Evolutionary conservation across 1,140 invertebrate genomes (phyloP).

Genomic region (Oppia nitens): DNA sequence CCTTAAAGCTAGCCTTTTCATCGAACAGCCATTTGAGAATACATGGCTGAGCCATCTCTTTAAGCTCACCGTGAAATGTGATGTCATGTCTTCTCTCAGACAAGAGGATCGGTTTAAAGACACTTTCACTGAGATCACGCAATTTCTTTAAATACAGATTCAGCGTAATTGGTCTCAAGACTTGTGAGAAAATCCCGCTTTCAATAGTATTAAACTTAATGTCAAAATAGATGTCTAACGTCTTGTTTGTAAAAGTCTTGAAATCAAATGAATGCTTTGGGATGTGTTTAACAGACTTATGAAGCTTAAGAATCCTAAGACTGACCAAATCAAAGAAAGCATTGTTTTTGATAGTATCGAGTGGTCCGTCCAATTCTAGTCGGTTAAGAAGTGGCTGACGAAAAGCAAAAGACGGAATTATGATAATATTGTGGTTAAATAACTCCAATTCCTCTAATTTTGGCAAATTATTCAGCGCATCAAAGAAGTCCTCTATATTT

Average conservation of each 20-base stretch:
- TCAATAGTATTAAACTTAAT: slow-evolving; percentile 5
- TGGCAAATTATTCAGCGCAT: slow-evolving; percentile 4
- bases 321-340: slow-evolving; percentile 4
- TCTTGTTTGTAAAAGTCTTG: background rate
- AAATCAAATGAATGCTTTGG: slow-evolving; percentile 7
- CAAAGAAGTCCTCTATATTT: slow-evolving; percentile 2
- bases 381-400: background rate
- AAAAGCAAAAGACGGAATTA: slow-evolving; percentile 2
- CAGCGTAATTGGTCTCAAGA: slow-evolving; percentile 1
- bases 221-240: slow-evolving; percentile 9
- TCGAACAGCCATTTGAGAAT: slow-evolving; percentile 5
- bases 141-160: slow-evolving; percentile 11
- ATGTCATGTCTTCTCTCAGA: slow-evolving; percentile 1
- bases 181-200: background rate
- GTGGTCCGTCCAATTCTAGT: slow-evolving; percentile 6
- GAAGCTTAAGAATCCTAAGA: background rate
- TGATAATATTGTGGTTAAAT: slow-evolving; percentile 1
- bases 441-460: slow-evolving; percentile 8
- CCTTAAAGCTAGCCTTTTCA: background rate
- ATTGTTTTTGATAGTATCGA: slow-evolving; percentile 5
- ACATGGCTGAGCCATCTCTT: slow-evolving; percentile 7
- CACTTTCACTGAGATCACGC: background rate
- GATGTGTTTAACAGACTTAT: slow-evolving; percentile 1
- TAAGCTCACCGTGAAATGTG: slow-evolving; percentile 7
- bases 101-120: background rate